Evolutionary conservation across 2,888 invertebrate species (phyloP).

Genomic region (Lithophane leautieri): DNA sequence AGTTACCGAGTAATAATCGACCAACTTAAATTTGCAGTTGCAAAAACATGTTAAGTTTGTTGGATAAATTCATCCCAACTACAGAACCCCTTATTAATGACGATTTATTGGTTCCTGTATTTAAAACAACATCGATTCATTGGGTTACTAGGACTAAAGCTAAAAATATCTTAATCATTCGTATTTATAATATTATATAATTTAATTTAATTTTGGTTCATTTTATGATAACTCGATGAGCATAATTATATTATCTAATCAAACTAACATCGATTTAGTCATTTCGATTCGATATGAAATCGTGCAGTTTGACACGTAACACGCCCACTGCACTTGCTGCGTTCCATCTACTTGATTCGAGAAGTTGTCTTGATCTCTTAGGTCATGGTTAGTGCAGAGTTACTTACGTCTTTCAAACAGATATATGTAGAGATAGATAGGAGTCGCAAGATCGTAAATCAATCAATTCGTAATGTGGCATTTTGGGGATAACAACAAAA

Average conservation of each 20-base stretch:
- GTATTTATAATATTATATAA: neutral
- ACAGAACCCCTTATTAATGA: no score
- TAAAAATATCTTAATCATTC: neutral
- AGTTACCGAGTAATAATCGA: no score
- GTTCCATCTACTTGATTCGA: constrained; percentile 16
- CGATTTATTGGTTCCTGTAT: neutral
- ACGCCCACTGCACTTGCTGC: constrained; percentile 9
- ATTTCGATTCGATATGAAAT: constrained; percentile 22
- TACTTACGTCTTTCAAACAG: constrained; percentile 9
- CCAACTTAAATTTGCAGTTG: no score
- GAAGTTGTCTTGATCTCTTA: constrained; percentile 8
- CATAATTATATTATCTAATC: constrained; percentile 6
- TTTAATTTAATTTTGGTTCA: no score
- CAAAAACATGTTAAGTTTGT: no score
- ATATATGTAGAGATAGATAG: neutral
- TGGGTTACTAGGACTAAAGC: no score
- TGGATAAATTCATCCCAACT: no score
- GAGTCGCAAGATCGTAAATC: neutral
- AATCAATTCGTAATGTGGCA: neutral
- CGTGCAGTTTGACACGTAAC: constrained; percentile 24
- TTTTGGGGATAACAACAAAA: neutral
- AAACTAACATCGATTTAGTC: constrained; percentile 24
- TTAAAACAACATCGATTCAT: neutral
- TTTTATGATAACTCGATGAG: neutral
- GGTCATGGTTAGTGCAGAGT: constrained; percentile 40